Evolutionary conservation across 2,888 invertebrate species (phyloP), one percentile per base, ranked within the genome.

Genomic region (Drosophila neonasuta): DNA sequence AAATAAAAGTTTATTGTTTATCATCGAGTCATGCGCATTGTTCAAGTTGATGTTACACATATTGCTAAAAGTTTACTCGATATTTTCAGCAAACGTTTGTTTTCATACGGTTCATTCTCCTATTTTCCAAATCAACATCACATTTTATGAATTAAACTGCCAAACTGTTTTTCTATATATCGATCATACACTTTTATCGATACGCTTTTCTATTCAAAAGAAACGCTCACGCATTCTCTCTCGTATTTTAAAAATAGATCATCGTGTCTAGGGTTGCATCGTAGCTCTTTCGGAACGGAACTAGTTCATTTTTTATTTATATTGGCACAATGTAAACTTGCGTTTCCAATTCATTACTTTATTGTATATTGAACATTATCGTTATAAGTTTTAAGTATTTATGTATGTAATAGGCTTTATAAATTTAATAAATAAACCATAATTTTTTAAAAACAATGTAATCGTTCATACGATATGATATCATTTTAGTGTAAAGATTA

Each of bases 101-200:
- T 75, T 67, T 65, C 57, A 36, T 46, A 54, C n/a, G 36, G 32
- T 39, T 50, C 50, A 39, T 48, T 49, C 64, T 44, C 49, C 55
- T 11, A 15, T 4, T 51, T 13, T 3, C n/a, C 46, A 60, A 30
- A 59, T 68, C 52, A 72, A 60, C 72, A 54, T 44, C 48, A 56
- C 61, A 66, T 66, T 65, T 62, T 63, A 63, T 73, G 76, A 64
- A 81, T 79, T 83, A 87, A 83, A 74, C 58, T 82, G 72, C 68
- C 75, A 77, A 59, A 64, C 52, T 20, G 4, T 64, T 67, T 72
- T 54, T 60, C 55, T 49, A 49, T 50, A 74, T 74, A 82, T 82
- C 86, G 86, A 86, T 82, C 79, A 86, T 76, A 67, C 17, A 8
- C 62, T 65, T 61, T 74, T 80, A 86, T 84, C 80, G 82, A 62